A percentile compares a stretch with the other conserved stretches of the same genome.
These are phyloP conservation scores for Mustela nigripes DNA, from an alignment of 2,113 vertebrate genomes.

Conservation along the genomic window DNA sequence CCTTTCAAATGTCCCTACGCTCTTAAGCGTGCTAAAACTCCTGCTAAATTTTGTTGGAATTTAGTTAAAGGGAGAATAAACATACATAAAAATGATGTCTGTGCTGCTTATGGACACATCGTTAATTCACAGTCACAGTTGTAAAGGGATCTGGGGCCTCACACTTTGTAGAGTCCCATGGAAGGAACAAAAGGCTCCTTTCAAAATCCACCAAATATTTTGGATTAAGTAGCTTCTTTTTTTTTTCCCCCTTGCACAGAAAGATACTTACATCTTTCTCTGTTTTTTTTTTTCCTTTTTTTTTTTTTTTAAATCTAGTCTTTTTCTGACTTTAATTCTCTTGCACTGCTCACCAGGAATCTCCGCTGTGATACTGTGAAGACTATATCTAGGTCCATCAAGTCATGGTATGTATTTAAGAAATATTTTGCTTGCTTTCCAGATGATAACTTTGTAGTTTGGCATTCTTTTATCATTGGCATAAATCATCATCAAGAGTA, in stretches of 20 bases:
- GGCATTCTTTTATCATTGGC: background rate
- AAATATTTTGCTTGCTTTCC: background rate
- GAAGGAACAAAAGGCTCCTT: background rate
- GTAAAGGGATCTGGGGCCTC: background rate
- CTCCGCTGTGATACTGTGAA: background rate
- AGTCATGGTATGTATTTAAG: background rate
- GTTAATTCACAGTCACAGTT: background rate
- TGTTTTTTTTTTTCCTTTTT: background rate
- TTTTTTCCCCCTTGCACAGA: background rate
- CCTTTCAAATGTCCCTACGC: background rate
- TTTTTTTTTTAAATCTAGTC: background rate
- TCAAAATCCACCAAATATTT: background rate
- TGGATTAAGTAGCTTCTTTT: background rate
- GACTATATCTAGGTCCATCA: background rate
- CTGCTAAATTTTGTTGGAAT: background rate
- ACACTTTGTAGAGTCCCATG: background rate
- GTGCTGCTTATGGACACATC: background rate
- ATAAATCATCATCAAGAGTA: background rate
- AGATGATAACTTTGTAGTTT: background rate
- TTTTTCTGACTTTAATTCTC: constrained; percentile 23
- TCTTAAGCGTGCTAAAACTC: background rate
- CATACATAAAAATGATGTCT: background rate
- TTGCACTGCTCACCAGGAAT: background rate
- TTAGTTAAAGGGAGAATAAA: constrained; percentile 37
- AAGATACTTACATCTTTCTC: background rate